Conservation (phyloP, 2,113 vertebrate species). For the Octodon degus region DNA sequence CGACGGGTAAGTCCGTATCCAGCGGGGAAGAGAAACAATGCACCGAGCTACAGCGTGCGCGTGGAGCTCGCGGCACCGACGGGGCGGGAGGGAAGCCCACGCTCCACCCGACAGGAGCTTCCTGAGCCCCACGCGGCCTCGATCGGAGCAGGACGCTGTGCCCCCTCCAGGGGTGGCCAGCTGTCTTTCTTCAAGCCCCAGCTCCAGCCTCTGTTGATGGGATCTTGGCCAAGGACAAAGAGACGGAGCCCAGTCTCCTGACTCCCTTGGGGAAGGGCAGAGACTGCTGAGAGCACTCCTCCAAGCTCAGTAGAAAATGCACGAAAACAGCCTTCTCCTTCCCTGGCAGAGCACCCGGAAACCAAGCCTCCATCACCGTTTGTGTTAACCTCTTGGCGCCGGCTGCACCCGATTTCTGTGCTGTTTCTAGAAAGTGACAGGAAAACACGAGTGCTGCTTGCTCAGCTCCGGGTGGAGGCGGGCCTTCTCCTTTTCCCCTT, state of each 20-base stretch:
- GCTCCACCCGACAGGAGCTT: not conserved
- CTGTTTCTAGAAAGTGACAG: not conserved
- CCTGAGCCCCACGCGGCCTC: too few species aligned
- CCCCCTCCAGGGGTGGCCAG: too few species aligned
- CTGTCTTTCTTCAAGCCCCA: not conserved
- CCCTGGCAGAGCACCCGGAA: not conserved
- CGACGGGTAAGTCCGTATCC: rapidly evolving
- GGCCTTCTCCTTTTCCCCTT: not conserved
- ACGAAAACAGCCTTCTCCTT: not conserved
- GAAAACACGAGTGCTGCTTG: rapidly evolving
- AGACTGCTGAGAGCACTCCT: too few species aligned
- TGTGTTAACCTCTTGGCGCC: not conserved
- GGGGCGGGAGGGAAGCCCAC: rapidly evolving
- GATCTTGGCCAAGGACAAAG: not conserved
- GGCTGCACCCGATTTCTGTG: not conserved
- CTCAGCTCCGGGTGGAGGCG: not conserved
- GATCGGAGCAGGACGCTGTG: not conserved
- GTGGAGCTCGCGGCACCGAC: rapidly evolving
- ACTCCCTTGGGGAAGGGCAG: rapidly evolving
- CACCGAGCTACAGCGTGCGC: rapidly evolving
- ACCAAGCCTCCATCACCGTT: not conserved
- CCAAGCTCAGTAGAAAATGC: not conserved
- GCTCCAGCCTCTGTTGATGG: not conserved
- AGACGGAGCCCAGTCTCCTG: rapidly evolving
- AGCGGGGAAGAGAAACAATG: rapidly evolving